These are phyloP conservation scores for Drosophila aff. DNA, from an alignment of 1,140 invertebrate genomes.

Conservation along the genomic window DNA sequence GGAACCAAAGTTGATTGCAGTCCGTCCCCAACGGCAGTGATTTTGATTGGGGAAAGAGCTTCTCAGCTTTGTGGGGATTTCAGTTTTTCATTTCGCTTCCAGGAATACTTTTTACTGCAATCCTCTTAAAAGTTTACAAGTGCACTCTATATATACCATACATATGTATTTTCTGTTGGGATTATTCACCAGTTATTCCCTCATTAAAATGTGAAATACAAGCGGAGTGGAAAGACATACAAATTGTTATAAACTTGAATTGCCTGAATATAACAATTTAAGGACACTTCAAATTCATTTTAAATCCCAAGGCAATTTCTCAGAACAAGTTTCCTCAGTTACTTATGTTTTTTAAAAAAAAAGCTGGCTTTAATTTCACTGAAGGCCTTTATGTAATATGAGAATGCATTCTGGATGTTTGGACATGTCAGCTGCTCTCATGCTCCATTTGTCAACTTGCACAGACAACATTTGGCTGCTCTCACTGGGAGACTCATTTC, in stretches of 20 bases:
- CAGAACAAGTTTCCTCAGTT: not conserved
- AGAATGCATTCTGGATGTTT: constrained; percentile 28
- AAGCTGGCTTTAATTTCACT: not conserved
- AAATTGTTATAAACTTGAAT: not conserved
- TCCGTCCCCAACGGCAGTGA: not conserved
- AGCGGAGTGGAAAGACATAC: too few species aligned
- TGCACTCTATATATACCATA: too few species aligned
- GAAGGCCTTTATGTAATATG: constrained; percentile 16
- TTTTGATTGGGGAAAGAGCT: constrained; percentile 12
- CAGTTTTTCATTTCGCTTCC: not conserved
- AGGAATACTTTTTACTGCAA: not conserved
- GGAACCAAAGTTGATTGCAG: constrained; percentile 29
- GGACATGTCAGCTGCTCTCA: constrained; percentile 66
- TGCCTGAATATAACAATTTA: not conserved
- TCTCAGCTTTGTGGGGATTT: constrained; percentile 15
- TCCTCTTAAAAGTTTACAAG: not conserved
- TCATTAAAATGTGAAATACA: not conserved
- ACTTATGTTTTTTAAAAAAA: not conserved
- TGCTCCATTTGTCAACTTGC: constrained; percentile 74
- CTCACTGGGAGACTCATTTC: constrained; percentile 23
- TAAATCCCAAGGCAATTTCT: not conserved
- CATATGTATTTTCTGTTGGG: not conserved
- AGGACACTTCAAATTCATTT: not conserved
- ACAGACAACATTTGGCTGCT: constrained; percentile 54
- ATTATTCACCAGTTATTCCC: not conserved